phyloP scores from a whole-genome alignment of 2,797 vertebrate species.

The Sternotherus odoratus region DNA sequence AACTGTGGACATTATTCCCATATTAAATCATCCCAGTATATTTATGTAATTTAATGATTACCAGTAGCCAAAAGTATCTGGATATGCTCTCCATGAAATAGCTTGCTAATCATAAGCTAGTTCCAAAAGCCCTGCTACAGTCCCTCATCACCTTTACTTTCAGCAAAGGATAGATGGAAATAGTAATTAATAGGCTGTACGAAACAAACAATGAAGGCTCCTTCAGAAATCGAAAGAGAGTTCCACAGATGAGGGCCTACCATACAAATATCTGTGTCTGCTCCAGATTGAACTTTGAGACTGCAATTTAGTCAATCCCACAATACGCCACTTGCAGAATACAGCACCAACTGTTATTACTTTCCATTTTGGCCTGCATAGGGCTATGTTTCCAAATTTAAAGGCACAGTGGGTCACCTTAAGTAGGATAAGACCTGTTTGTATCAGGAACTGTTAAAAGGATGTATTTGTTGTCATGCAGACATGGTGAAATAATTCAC shows the following conservation, averaged over 20 bases:
- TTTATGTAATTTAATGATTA: not conserved
- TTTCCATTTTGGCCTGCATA: not conserved
- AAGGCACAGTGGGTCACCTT: not conserved
- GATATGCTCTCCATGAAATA: not conserved
- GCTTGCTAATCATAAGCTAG: not conserved
- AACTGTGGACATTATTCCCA: not conserved
- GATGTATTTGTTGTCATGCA: not conserved
- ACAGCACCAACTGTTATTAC: not conserved
- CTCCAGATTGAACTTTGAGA: not conserved
- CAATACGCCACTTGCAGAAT: not conserved
- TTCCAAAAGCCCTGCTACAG: not conserved
- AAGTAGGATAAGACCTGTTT: not conserved
- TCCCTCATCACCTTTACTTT: not conserved
- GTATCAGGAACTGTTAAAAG: not conserved
- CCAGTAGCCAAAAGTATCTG: not conserved
- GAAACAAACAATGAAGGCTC: not conserved
- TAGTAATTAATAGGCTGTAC: not conserved
- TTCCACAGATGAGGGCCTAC: not conserved
- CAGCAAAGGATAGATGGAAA: not conserved
- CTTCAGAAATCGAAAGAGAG: not conserved
- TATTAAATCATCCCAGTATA: not conserved
- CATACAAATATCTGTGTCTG: not conserved
- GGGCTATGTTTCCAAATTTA: slow-evolving; percentile 4
- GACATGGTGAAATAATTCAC: not conserved
- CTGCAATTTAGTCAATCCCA: not conserved